Evolutionary conservation across 2,113 vertebrate genomes (phyloP), one percentile per base, ranked within the genome.

Genomic region (Tauraco erythrolophus): DNA sequence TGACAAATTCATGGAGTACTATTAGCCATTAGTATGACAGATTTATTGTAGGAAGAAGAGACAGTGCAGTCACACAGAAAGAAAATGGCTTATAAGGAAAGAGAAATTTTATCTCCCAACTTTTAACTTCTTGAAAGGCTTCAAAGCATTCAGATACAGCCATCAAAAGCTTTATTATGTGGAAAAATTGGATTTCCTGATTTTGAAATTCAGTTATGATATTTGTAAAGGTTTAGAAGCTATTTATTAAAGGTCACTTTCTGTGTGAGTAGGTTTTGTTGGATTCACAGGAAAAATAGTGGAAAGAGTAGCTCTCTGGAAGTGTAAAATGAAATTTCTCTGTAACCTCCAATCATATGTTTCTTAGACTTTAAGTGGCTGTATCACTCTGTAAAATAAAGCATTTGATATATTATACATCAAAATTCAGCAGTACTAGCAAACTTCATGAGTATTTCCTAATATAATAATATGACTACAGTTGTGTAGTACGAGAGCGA

Each of bases 181-280:
- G 41, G 37, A 87, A 92, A 92, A 91, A 66, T 13, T 54, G 15
- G 14, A 88, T 83, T 48, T 93, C 14, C 39, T 64, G 46, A 91
- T 94, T 92, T 46, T 89, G 54, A 92, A 89, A 85, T 86, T 78
- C 48, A 75, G 31, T 91, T 88, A 45, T 6, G 9, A 33, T 89
- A 88, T 92, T 97, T 92, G 8, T 43, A 79, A 88, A 77, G 33
- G 56, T 79, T 94, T 94, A 91, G 84, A 89, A 94, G 41, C 50
- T 92, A 33, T 90, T 96, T 91, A 50, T 88, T 93, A 92, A 90
- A 91, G 75, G 60, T 94, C 64, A 87, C 4, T 81, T 88, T 81
- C 79, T 86, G 28, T 75, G 18, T 50, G 60, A 93, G 23, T 66
- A 66, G 22, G 19, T 78, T 77, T 70, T 78, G 27, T 68, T 80